Conservation (phyloP, 2,113 vertebrate species). For the Irena cyanogastra region DNA sequence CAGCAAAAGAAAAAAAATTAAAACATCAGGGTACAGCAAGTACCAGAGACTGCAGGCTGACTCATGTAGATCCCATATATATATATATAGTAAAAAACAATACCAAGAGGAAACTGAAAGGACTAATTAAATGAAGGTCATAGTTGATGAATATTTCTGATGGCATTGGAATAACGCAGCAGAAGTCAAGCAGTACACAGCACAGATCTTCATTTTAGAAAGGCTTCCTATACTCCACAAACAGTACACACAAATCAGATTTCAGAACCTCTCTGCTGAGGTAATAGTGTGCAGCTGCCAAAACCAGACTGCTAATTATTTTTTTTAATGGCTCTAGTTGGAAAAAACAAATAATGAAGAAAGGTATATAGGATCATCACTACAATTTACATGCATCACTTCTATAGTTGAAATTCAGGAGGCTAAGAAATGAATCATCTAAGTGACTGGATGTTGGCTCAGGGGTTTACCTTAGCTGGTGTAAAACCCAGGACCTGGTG, state of each 20-base stretch:
- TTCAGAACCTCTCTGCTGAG: background rate
- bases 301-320: background rate
- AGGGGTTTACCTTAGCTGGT: background rate
- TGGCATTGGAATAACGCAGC: background rate
- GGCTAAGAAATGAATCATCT: background rate
- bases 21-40: background rate
- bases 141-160: background rate
- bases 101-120: slow-evolving; percentile 13
- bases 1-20: background rate
- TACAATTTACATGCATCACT: background rate
- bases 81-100: background rate
- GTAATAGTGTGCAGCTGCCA: slow-evolving; percentile 8
- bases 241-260: slow-evolving; percentile 23
- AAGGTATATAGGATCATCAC: background rate
- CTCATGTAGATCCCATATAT: background rate
- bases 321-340: background rate
- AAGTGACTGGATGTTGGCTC: background rate
- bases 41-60: background rate
- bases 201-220: slow-evolving; percentile 32
- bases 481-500: background rate
- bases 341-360: background rate
- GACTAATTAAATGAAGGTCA: slow-evolving; percentile 43
- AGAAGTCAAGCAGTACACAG: background rate
- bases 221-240: background rate
- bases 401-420: background rate